These are phyloP conservation scores for Tragelaphus imberbis DNA, from an alignment of 2,113 vertebrate species.

Conservation along the genomic window DNA sequence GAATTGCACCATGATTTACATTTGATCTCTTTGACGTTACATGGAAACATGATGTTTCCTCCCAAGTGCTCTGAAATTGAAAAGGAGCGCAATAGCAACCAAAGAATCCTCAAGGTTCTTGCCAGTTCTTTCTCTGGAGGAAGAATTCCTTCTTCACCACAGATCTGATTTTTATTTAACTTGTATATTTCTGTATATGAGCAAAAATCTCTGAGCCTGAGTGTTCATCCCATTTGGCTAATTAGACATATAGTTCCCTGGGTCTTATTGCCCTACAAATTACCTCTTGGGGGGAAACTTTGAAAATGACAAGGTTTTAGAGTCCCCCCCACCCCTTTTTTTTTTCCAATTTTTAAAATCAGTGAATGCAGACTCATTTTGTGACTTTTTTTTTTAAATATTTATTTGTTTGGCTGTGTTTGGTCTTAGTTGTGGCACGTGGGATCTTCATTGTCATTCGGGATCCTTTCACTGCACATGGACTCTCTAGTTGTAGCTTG, in stretches of 20 bases:
- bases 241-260: neutral
- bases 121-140: neutral
- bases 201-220: neutral
- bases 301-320: neutral
- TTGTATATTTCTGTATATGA: neutral
- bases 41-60: neutral
- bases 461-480: neutral
- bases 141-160: neutral
- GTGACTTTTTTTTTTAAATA: neutral
- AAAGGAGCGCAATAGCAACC: neutral
- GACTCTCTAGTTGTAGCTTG: neutral
- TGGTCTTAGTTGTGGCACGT: neutral
- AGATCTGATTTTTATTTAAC: conserved; percentile 12
- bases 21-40: conserved; percentile 38
- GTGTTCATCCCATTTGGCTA: neutral
- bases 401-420: neutral
- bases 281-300: neutral
- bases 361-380: neutral
- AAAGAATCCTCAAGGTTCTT: neutral
- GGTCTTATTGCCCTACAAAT: neutral
- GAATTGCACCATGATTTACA: neutral
- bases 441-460: neutral
- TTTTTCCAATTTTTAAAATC: neutral
- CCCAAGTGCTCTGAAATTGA: neutral
- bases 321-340: too few relatives aligned